Conservation (phyloP, 2,888 invertebrate genomes). For the Volucella inflata region DNA sequence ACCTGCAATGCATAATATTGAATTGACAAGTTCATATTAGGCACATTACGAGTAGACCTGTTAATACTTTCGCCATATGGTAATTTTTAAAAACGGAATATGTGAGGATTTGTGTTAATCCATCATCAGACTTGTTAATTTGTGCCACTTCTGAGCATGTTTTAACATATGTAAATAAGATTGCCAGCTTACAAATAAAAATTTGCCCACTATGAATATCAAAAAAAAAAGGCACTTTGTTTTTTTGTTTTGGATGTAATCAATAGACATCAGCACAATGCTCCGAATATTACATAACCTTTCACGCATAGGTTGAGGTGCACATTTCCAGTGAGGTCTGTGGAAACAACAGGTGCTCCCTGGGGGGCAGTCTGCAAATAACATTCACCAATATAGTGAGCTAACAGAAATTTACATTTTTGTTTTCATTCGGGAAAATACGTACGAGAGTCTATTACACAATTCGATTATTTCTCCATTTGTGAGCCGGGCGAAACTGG, state of each 20-base stretch:
- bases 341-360: neutral
- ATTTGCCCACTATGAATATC: neutral
- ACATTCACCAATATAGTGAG: neutral
- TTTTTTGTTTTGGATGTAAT: neutral
- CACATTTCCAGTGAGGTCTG: constrained; percentile 2
- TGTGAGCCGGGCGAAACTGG: constrained; percentile 10
- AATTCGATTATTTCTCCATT: constrained; percentile 42
- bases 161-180: constrained; percentile 35
- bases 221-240: neutral
- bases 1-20: neutral
- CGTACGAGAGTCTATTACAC: constrained; percentile 9
- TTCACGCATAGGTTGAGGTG: neutral
- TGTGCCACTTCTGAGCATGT: constrained; percentile 44
- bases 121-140: constrained; percentile 52
- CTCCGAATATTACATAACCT: constrained; percentile 27
- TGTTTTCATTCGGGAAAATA: constrained; percentile 13
- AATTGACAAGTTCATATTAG: constrained; percentile 16
- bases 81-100: constrained; percentile 1
- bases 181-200: neutral
- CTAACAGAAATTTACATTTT: neutral
- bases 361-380: neutral
- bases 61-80: constrained; percentile 22
- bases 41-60: neutral
- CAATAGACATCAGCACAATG: constrained; percentile 10
- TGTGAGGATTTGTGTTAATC: constrained; percentile 19